Evolutionary conservation across 2,797 vertebrate genomes (phyloP).

Genomic region (Tarsius wallacei): DNA sequence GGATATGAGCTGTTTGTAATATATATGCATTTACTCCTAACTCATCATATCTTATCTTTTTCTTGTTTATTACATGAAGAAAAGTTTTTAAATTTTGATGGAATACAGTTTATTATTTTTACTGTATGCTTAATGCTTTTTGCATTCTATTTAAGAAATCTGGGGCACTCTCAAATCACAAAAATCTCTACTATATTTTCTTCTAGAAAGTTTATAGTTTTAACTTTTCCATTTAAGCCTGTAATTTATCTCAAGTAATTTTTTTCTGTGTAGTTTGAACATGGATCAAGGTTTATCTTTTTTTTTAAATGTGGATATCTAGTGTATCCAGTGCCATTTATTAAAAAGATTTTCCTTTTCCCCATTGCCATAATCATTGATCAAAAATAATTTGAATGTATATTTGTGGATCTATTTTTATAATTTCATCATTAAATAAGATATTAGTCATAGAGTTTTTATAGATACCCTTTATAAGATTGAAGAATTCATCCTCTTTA

Average conservation of each 20-base stretch:
- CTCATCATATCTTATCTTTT: background rate
- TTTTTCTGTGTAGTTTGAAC: background rate
- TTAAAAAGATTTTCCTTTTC: background rate
- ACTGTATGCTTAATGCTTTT: background rate
- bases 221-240: slow-evolving; percentile 25
- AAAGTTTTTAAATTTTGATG: no score
- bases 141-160: background rate
- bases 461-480: slow-evolving; percentile 17
- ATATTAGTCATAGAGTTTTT: background rate
- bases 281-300: background rate
- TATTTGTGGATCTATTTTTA: background rate
- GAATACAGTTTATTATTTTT: background rate
- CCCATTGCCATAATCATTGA: background rate
- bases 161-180: background rate
- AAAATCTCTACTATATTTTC: background rate
- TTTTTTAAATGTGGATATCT: background rate
- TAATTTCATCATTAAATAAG: slow-evolving; percentile 26
- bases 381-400: background rate
- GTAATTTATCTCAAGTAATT: background rate
- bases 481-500: background rate
- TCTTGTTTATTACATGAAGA: background rate
- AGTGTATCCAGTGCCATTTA: background rate
- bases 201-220: slow-evolving; percentile 27
- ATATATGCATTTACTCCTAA: background rate
- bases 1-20: background rate